These are phyloP conservation scores for Ephydatia muelleri DNA, from an alignment of 37 sponge, comb jelly and placozoan species.

Conservation along the genomic window DNA sequence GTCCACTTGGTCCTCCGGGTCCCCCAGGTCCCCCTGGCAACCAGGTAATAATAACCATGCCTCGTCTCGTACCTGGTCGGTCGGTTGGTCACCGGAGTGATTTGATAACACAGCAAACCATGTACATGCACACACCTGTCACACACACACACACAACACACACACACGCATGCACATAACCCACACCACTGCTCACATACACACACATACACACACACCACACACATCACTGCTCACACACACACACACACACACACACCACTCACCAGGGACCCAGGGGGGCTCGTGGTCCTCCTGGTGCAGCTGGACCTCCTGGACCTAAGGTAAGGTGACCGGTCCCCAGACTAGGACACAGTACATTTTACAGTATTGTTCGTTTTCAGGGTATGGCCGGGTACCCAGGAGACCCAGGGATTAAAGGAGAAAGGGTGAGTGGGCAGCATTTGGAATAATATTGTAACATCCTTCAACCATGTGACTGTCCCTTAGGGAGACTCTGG, in stretches of 20 bases:
- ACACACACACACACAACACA: too few relatives aligned
- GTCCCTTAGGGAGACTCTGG: background rate
- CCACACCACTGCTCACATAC: too few relatives aligned
- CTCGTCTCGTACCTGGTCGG: too few relatives aligned
- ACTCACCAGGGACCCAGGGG: constrained; percentile 43
- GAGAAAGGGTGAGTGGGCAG: background rate
- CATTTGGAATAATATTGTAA: background rate
- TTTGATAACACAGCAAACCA: too few relatives aligned
- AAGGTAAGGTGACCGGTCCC: constrained; percentile 2
- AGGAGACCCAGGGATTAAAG: constrained; percentile 1
- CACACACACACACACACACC: background rate
- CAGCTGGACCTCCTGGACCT: constrained; percentile 35
- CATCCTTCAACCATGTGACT: background rate
- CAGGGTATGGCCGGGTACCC: background rate
- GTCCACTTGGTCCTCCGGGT: constrained; percentile 35
- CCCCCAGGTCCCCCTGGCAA: constrained; percentile 27
- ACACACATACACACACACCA: too few relatives aligned
- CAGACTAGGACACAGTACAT: background rate
- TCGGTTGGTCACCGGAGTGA: too few relatives aligned
- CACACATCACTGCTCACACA: background rate
- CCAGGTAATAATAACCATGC: background rate
- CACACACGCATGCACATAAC: too few relatives aligned
- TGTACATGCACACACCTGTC: too few relatives aligned
- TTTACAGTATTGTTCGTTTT: background rate
- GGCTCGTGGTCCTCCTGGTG: constrained; percentile 38